phyloP scores from a whole-genome alignment of 92 coral and sea anemone species.

The Metridium senile region DNA sequence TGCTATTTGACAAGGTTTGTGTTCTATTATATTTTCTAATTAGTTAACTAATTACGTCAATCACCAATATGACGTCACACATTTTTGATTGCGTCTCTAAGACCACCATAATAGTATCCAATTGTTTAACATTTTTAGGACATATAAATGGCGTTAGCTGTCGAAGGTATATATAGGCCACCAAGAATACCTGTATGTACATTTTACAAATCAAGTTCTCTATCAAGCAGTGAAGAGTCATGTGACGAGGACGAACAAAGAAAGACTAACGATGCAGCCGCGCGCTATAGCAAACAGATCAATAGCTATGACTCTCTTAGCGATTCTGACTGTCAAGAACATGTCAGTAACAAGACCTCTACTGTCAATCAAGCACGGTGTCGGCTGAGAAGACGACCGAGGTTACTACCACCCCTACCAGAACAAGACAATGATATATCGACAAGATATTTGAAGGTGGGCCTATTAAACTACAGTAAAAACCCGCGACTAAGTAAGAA shows the following conservation, averaged over 20 bases:
- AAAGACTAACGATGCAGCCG: too few relatives aligned
- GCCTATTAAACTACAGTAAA: too few relatives aligned
- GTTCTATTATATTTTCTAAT: too few relatives aligned
- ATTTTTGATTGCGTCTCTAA: too few relatives aligned
- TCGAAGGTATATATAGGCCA: background rate
- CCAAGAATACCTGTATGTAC: background rate
- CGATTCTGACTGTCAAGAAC: background rate
- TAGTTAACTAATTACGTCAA: too few relatives aligned
- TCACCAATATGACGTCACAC: too few relatives aligned
- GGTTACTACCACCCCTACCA: background rate
- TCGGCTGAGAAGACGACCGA: background rate
- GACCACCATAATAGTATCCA: too few relatives aligned
- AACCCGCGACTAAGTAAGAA: too few relatives aligned
- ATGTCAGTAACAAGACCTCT: background rate
- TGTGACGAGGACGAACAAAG: slow-evolving; percentile 6
- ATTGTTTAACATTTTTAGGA: too few relatives aligned
- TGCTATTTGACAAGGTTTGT: too few relatives aligned
- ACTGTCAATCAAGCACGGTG: background rate
- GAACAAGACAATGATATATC: background rate
- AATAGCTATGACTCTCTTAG: background rate
- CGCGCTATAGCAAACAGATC: background rate
- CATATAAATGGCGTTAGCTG: background rate
- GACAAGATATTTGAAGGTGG: background rate
- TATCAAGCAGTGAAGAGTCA: background rate
- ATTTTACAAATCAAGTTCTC: background rate